These are phyloP conservation scores for Catharus fuscescens DNA, from an alignment of 2,113 vertebrate genomes.

Conservation along the genomic window DNA sequence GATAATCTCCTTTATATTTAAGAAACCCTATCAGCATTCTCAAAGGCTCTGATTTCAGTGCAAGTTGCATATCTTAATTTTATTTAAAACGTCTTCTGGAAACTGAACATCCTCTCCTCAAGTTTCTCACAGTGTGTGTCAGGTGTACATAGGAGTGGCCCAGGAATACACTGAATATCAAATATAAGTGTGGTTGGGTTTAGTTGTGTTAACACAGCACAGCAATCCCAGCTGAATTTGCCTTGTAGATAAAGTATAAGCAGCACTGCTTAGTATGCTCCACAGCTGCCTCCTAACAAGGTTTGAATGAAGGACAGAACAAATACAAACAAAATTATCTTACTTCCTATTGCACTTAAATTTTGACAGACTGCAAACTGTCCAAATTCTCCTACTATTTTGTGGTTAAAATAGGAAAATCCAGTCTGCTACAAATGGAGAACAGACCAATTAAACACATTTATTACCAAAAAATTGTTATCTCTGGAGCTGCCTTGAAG, in stretches of 20 bases:
- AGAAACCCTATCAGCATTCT: not conserved
- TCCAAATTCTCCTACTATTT: not conserved
- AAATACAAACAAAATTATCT: constrained; percentile 43
- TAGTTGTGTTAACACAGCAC: not conserved
- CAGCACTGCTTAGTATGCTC: not conserved
- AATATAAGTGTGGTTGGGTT: not conserved
- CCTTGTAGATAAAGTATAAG: not conserved
- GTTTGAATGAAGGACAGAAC: constrained; percentile 12
- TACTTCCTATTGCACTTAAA: not conserved
- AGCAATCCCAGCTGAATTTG: not conserved
- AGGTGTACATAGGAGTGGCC: accelerated
- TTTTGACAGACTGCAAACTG: constrained; percentile 16
- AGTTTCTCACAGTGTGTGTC: not conserved
- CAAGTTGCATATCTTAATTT: not conserved
- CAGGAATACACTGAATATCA: not conserved
- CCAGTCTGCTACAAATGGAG: not conserved
- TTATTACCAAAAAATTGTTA: not conserved
- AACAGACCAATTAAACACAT: not conserved
- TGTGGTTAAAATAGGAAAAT: constrained; percentile 12
- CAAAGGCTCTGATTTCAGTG: not conserved
- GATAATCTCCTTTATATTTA: not conserved
- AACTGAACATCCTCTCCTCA: not conserved
- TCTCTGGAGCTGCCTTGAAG: not conserved
- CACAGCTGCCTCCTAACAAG: not conserved
- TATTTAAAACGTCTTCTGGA: not conserved